These are phyloP conservation scores for Busseola fusca DNA, from an alignment of 2,888 invertebrate species.

Conservation along the genomic window DNA sequence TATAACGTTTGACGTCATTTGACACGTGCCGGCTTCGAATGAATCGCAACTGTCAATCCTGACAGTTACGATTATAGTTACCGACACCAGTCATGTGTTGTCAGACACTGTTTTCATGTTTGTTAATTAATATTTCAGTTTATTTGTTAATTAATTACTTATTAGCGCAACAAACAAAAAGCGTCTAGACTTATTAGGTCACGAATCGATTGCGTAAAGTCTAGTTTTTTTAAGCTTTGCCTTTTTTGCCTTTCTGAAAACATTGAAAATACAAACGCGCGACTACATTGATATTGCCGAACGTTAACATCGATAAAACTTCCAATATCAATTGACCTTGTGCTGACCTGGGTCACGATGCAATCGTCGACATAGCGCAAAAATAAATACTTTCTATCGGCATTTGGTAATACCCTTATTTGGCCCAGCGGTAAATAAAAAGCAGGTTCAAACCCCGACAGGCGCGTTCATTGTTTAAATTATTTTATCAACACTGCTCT, in stretches of 20 bases:
- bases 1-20: constrained; percentile 32
- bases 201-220: constrained; percentile 9
- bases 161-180: not conserved
- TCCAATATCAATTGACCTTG: constrained; percentile 48
- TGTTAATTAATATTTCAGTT: constrained; percentile 10
- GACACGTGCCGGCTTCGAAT: constrained; percentile 4
- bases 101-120: constrained; percentile 6
- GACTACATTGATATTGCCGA: constrained; percentile 7
- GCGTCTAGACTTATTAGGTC: constrained; percentile 21
- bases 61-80: not conserved
- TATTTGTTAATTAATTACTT: constrained; percentile 2
- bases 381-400: constrained; percentile 22
- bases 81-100: not conserved
- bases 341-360: constrained; percentile 21
- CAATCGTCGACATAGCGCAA: constrained; percentile 18
- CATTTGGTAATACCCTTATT: constrained; percentile 3
- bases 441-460: not conserved
- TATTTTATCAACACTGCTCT: not conserved
- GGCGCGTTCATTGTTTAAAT: not conserved
- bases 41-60: constrained; percentile 16
- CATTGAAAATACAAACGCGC: constrained; percentile 13
- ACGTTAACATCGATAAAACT: constrained; percentile 39
- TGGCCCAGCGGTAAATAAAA: not conserved
- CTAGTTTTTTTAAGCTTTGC: not conserved
- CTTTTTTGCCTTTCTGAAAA: constrained; percentile 12